Conservation (phyloP, 2,113 vertebrate genomes). For the Sitta europaea region DNA sequence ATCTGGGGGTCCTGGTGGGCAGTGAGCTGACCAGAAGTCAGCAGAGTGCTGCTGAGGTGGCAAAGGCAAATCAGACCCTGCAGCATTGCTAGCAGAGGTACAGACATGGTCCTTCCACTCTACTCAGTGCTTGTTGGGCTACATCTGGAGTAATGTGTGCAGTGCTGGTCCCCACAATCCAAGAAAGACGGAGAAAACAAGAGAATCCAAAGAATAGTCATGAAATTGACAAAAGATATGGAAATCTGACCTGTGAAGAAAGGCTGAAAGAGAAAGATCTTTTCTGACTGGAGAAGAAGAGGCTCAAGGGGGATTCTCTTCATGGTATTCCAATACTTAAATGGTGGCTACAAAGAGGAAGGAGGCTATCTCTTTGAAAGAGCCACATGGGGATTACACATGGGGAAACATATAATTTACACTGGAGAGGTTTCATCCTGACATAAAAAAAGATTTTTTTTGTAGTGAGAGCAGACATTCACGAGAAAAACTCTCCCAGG, state of each 20-base stretch:
- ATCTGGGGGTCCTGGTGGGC: neutral
- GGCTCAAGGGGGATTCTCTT: neutral
- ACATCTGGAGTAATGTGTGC: neutral
- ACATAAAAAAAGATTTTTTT: neutral
- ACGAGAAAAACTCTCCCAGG: neutral
- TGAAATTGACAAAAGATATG: neutral
- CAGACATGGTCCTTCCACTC: neutral
- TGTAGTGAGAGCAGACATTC: neutral
- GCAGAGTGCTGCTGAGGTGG: accelerated
- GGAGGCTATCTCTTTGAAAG: neutral
- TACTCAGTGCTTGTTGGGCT: neutral
- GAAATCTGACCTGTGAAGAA: neutral
- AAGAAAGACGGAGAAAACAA: neutral
- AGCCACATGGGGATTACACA: neutral
- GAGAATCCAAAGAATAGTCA: neutral
- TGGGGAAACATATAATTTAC: neutral
- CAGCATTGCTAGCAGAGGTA: neutral
- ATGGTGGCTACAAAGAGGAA: neutral
- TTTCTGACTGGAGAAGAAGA: neutral
- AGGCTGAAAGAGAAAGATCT: neutral
- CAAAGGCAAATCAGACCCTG: neutral
- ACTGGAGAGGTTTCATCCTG: neutral
- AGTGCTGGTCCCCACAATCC: too few species aligned
- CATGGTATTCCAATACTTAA: neutral
- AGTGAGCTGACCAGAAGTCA: neutral